These are phyloP conservation scores for Protobothrops flavoviridis DNA, from an alignment of 2,113 vertebrate species.

Conservation along the genomic window DNA sequence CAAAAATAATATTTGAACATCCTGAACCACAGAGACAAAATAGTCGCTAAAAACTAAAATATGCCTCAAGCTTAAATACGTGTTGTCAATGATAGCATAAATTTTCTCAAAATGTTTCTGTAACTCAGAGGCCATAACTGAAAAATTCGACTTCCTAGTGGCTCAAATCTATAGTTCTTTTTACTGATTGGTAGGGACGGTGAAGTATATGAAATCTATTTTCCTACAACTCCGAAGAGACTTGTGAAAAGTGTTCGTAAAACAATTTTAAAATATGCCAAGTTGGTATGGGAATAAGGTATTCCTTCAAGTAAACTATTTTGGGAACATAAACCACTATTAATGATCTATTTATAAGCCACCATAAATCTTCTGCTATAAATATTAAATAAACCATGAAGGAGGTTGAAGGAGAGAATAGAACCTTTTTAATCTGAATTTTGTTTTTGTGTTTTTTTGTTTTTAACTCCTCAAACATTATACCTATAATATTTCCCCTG, in stretches of 20 bases:
- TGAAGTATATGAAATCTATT: not conserved
- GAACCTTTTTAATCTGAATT: not conserved
- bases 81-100: not conserved
- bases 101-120: not conserved
- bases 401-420: not conserved
- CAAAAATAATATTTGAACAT: not conserved
- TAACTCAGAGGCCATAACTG: not conserved
- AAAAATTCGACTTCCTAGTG: not conserved
- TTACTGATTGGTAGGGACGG: not conserved
- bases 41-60: not conserved
- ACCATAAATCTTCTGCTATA: not conserved
- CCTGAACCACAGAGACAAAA: not conserved
- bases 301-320: not conserved
- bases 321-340: not conserved
- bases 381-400: not conserved
- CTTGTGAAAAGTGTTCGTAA: not conserved
- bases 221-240: not conserved
- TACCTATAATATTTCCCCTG: not conserved
- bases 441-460: not conserved
- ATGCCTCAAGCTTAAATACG: not conserved
- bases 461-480: not conserved
- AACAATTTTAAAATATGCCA: not conserved
- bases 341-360: not conserved
- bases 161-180: not conserved
- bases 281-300: not conserved